Evolutionary conservation across 2,797 vertebrate genomes (phyloP), one percentile per base, ranked within the genome.

Genomic region (Hydrocynus forskahlii): DNA sequence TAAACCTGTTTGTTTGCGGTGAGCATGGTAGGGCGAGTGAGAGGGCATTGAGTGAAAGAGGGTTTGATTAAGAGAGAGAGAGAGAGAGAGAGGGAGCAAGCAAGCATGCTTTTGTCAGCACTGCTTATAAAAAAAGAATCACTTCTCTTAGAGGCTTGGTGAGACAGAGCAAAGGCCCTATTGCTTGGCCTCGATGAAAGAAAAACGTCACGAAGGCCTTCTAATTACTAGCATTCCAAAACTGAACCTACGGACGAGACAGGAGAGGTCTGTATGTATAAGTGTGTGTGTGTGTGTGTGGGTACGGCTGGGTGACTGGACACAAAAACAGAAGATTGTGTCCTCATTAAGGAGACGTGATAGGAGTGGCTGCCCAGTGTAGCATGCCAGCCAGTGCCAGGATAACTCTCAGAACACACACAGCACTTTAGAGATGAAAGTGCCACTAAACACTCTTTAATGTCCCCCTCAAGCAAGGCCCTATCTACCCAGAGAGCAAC

Each of bases 311-410:
- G 78, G 80, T 74, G 78, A 82, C 75, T 78, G 88, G 87, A 91
- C 90, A 87, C 87, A 91, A 90, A 93, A 89, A 90, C 81, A 88
- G 89, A 88, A 88, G 90, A 83, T 74, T 85, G 85, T 87, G 86
- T 91, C 88, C 89, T 93, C 89, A 91, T 93, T 92, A 93, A 90
- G 88, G 89, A 89, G 84, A 86, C 86, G 80, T 86, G 87, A 90
- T 90, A 89, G 89, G 79, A 86, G 80, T 82, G 88, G 86, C 83
- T 86, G 88, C 83, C 90, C 90, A 89, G 88, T 75, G 84, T 84
- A 87, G 83, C 87, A 83, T 89, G 87, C 88, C 86, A 87, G 84
- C 25, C 81, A 86, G 85, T 89, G 89, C 87, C 89, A 89, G 83
- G 50, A 68, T 76, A 35, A 75, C 79, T 88, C 81, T 84, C 78